Percentiles rank a stretch among this genome's conserved stretches.
Conservation (phyloP, 2,113 vertebrate genomes). For the Eubucco bourcierii region DNA sequence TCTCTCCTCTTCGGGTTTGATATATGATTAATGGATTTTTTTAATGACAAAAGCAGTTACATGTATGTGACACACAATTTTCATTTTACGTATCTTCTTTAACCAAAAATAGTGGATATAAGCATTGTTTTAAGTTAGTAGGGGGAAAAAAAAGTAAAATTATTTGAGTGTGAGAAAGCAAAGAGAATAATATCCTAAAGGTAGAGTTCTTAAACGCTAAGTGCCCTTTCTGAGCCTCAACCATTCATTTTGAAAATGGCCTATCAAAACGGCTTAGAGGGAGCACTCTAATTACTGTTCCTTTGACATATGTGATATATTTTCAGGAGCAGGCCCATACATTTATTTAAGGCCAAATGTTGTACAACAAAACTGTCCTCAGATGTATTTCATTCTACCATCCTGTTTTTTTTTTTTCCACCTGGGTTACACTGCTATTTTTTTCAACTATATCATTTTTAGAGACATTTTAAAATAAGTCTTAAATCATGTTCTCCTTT, state of each 20-base stretch:
- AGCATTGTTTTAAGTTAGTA: not conserved
- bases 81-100: conserved; percentile 17
- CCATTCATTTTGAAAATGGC: conserved; percentile 75
- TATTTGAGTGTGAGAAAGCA: conserved; percentile 49
- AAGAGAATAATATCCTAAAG: conserved; percentile 71
- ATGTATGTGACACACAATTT: not conserved
- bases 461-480: conserved; percentile 40
- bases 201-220: conserved; percentile 66
- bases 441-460: conserved; percentile 35
- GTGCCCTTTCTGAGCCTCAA: conserved; percentile 56
- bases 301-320: conserved; percentile 73
- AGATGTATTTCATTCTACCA: conserved; percentile 63
- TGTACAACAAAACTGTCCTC: conserved; percentile 67
- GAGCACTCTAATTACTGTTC: conserved; percentile 76
- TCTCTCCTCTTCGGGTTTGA: not conserved
- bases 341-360: conserved; percentile 73
- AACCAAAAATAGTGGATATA: conserved; percentile 8
- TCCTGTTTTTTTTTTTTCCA: conserved; percentile 32
- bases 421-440: not conserved
- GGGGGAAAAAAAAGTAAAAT: not conserved
- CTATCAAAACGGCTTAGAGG: conserved; percentile 69
- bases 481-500: conserved; percentile 43
- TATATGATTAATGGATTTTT: not conserved
- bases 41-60: not conserved
- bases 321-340: conserved; percentile 60